Base-by-base conservation (phyloP, 2,797 vertebrate genomes). In the Malurus splendens region DNA sequence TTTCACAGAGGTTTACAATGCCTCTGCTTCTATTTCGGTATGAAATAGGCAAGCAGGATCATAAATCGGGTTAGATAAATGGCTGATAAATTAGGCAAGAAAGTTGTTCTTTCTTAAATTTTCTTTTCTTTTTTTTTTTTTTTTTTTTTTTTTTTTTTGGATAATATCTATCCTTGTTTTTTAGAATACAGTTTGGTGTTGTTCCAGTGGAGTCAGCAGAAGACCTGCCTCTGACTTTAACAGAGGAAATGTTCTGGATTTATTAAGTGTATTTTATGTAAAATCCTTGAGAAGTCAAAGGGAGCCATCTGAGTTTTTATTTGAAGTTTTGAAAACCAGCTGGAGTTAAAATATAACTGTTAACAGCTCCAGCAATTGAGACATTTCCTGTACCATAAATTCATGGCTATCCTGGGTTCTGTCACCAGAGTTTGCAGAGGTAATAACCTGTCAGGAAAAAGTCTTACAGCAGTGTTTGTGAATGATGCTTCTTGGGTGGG, bases 271-370 rank as follows among this genome's bases (percentile, higher is more conserved):
- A 65, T 61, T 68, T 88, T 54, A 30, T 59, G 10, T 28, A 80
- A 87, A 74, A 57, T 67, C 9, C 24, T 64, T 73, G 45, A 66
- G 86, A 92, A 86, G 23, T 18, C 30, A 9, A 22, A 74, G 61
- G 36, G 15, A 45, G 6, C 5, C 9, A 36, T 45, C 32, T 70
- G 56, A 32, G 7, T 33, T 91, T 81, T 54, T 39, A 10, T 79
- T 48, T 50, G 10, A 48, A 82, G 44, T 89, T 50, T 61, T 41
- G 14, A 78, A 76, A 86, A 71, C 32, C 44, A 11, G 33, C 39
- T 74, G 90, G 60, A 92, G 42, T 91, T 57, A 79, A 95, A 94
- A 67, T 65, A 28, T 23, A 25, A 28, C 57, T 79, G 86, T 92
- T 73, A 86, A 80, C 50, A 52, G 54, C 48, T 94, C 66, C 82